Evolutionary conservation across 2,888 invertebrate species (phyloP), one percentile per base, ranked within the genome.

Genomic region (Nomada goodeniana): DNA sequence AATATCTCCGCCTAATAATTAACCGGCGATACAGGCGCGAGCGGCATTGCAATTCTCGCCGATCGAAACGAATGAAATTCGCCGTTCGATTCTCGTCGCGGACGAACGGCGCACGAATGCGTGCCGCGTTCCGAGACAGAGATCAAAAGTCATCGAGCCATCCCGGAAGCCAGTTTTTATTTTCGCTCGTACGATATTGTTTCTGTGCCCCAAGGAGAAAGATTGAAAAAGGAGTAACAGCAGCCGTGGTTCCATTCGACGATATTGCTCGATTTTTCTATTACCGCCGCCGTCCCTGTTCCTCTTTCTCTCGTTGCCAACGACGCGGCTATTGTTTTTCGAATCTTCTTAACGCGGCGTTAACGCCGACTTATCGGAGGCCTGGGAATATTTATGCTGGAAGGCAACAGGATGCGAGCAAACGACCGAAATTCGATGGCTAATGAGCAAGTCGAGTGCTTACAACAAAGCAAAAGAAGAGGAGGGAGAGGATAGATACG

Each of bases 381-480:
- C 44, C 26, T 76, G 77, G 65, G 70, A 80, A 65, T 64, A 77
- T 70, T 77, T 64, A 23, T 70, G n/a, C 65, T n/a, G 55, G 47
- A 29, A 61, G 60, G 67, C 78, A 59, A 52, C 70, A 57, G 53
- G 76, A 52, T 77, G 71, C 59, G 44, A 42, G 64, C 47, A 61
- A 61, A 77, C 80, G 77, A 70, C 55, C 70, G 65, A 80, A 80
- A 71, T 80, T 80, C 60, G 55, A 53, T 47, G 67, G 72, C 61
- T 77, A 77, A 80, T 60, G 80, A 77, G 70, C 60, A 23, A 36
- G 77, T n/a, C 70, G 70, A 69, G 64, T 36, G 15, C 23, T n/a
- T 72, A 44, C 44, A 64, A 70, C 70, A 60, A 60, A 70, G 59
- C 61, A 11, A 47, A 23, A 60, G 29, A 26, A 18, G 60, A 5